Base-by-base conservation (phyloP, 2,113 vertebrate genomes). In the Xyrauchen texanus region DNA sequence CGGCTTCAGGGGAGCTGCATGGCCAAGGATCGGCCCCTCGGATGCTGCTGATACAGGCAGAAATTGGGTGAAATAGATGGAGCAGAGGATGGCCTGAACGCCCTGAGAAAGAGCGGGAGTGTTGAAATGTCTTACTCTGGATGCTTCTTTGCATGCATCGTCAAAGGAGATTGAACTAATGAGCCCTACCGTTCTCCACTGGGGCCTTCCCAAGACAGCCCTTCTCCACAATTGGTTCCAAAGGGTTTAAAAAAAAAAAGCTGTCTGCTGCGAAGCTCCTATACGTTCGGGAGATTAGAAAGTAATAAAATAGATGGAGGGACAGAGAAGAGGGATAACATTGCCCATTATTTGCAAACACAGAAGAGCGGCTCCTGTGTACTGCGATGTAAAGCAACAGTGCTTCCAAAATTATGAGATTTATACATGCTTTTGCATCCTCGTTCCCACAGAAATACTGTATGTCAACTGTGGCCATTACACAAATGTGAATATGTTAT, bases 141-240 rank as follows among this genome's bases (percentile, higher is more conserved):
- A 80, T 81, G 87, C 89, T 88, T 87, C 83, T 64, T 90, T 93
- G 90, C 91, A 88, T 82, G 90, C 91, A 86, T 89, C 90, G 91
- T 92, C 89, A 85, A 90, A 91, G 88, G 92, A 92, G 92, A 93
- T 92, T 92, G 92, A 91, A 90, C 92, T 94, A 94, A 94, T 94
- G 93, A 93, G 92, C 91, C 91, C 91, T 88, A 88, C 90, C 88
- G 78, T 86, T 88, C 90, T 92, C 92, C 90, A 86, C 90, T 86
- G 90, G 92, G 90, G 90, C 87, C 87, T 85, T 92, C 90, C 89
- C 91, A 91, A 92, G 91, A 93, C 90, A 90, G 88, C 89, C 87
- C 88, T 90, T 93, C 92, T 91, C 89, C 92, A 89, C 88, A 91
- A 93, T 93, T 94, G 93, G 93, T 92, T 92, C 93, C 93, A 92